These are phyloP conservation scores for Xiphophorus couchianus DNA, from an alignment of 2,113 vertebrate species.

Conservation along the genomic window DNA sequence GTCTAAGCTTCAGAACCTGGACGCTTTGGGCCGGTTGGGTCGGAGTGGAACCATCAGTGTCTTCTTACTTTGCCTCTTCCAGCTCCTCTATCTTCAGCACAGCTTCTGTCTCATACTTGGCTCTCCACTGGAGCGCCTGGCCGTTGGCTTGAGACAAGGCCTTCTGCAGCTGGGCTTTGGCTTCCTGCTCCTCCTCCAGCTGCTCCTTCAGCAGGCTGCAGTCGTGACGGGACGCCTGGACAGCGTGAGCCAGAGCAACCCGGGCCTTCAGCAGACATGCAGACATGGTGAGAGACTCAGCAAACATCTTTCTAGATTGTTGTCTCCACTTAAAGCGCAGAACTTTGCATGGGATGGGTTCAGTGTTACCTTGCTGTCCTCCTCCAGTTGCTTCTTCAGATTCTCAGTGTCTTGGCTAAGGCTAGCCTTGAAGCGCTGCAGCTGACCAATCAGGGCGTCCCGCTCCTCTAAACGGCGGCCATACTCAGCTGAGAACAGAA, in stretches of 20 bases:
- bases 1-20: no score
- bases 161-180: constrained; percentile 85
- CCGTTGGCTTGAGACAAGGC: constrained; percentile 85
- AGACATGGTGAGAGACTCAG: not conserved
- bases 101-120: constrained; percentile 87
- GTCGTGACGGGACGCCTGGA: constrained; percentile 85
- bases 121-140: constrained; percentile 86
- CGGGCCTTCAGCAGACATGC: constrained; percentile 79
- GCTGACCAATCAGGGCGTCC: constrained; percentile 79
- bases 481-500: constrained; percentile 68
- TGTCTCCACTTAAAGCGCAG: no score
- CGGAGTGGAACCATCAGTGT: rapidly evolving
- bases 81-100: constrained; percentile 89
- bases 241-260: constrained; percentile 80
- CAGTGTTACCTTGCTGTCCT: constrained; percentile 84
- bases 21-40: not conserved
- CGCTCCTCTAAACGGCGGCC: constrained; percentile 84
- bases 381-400: constrained; percentile 85
- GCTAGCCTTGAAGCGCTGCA: constrained; percentile 84
- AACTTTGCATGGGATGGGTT: not conserved
- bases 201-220: constrained; percentile 86
- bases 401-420: constrained; percentile 81
- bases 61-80: constrained; percentile 87
- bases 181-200: constrained; percentile 90
- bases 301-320: not conserved